Evolutionary conservation across 1,140 invertebrate genomes (phyloP), one percentile per base, ranked within the genome.

Genomic region (Microvelia longipes): DNA sequence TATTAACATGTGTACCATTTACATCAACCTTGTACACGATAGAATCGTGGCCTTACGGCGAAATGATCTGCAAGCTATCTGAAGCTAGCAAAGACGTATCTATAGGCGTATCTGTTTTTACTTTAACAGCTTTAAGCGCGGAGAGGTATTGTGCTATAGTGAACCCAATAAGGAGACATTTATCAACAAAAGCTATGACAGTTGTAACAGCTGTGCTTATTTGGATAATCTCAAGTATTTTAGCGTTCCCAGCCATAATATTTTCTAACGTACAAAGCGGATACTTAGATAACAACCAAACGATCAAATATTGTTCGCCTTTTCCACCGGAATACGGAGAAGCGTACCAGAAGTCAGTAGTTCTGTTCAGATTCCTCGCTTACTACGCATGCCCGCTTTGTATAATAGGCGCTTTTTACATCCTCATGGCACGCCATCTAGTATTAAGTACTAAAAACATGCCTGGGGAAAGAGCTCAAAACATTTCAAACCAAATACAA

Each of bases 81-180:
- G 92, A 95, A 79, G 92, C 87, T 70, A 86, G 90, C n/a, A 93
- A 94, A 77, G 92, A 95, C 76, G 84, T 96, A 70, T 94, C 91
- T n/a, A 90, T 95, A 64, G 93, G 93, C 0, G 93, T 97, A 0
- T 95, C 93, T 0, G 92, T 96, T 2, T 96, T 96, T 78, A 96
- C 93, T 0, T 80, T 97, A 65, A 94, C 92, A 0, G 93, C 92
- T 0, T 81, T 97, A 0, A 93, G 92, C 30, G 91, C 88, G 2
- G 94, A 97, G 78, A 84, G 94, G 61, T 96, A 94, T 78, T 91
- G 88, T 75, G 93, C 92, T 24, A 96, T 96, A 70, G 92, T 93
- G 0, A 87, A 93, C 77, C 93, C 93, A 0, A 85, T 95, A 75
- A 84, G 88, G 71, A 88, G 90, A 74, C 85, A 85, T 74, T 79